These are phyloP conservation scores for Echinarachnius parma DNA, from an alignment of 53 echinoderm and acorn worm genomes.

Conservation along the genomic window DNA sequence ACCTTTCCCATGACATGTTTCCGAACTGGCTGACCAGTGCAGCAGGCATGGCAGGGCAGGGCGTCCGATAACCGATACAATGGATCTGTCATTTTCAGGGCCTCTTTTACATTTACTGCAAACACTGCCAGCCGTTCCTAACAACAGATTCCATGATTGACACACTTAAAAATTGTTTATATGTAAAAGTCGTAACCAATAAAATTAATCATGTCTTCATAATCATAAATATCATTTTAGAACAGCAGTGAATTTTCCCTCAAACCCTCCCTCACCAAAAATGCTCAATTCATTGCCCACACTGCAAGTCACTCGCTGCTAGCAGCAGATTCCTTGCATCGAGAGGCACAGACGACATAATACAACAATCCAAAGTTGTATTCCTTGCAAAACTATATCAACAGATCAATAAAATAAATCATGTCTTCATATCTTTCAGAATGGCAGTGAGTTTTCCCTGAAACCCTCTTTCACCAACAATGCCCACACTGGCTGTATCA, in stretches of 20 bases:
- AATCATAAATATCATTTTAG: neutral
- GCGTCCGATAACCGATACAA: too few species aligned
- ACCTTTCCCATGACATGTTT: too few species aligned
- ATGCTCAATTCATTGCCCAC: constrained; percentile 49
- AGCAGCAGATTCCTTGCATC: constrained; percentile 68
- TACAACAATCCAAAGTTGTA: constrained; percentile 16
- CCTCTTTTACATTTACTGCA: too few species aligned
- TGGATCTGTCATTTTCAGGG: too few species aligned
- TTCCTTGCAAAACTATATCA: neutral
- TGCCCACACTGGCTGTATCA: constrained; percentile 91
- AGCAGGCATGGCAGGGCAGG: too few species aligned
- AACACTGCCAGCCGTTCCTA: too few species aligned
- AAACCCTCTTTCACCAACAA: constrained; percentile 79
- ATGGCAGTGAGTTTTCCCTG: constrained; percentile 48
- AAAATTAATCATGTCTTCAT: neutral
- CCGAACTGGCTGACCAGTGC: too few species aligned
- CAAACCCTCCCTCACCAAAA: neutral
- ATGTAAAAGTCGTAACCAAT: neutral
- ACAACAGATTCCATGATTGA: too few species aligned
- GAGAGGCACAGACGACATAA: constrained; percentile 88
- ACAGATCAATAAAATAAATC: neutral
- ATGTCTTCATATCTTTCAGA: constrained; percentile 8
- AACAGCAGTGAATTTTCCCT: constrained; percentile 47
- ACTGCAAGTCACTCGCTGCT: constrained; percentile 62
- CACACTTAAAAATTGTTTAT: too few species aligned